A percentile compares a stretch with the other conserved stretches of the same genome.
Conservation (phyloP, 2,113 vertebrate species). For the Chinchilla lanigera region DNA sequence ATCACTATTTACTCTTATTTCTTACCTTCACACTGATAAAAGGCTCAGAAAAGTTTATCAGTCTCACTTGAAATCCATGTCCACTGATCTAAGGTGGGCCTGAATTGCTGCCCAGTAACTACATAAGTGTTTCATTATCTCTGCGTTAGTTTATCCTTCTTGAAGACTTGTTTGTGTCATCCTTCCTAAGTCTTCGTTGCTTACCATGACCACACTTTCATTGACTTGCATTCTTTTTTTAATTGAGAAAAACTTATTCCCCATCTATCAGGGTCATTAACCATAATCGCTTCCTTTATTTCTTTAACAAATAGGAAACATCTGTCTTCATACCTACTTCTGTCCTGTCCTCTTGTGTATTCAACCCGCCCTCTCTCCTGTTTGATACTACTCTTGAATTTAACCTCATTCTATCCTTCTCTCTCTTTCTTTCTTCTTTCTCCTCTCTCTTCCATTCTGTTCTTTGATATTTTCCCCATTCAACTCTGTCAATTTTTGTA, state of each 20-base stretch:
- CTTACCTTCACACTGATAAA: neutral
- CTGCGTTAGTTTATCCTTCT: neutral
- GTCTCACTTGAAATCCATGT: neutral
- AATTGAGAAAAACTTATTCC: neutral
- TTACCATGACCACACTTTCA: neutral
- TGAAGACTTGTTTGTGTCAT: neutral
- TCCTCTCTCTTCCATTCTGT: neutral
- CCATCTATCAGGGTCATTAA: neutral
- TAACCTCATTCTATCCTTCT: neutral
- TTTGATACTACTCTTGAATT: neutral
- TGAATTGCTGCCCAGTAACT: neutral
- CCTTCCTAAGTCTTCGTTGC: neutral
- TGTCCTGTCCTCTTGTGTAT: neutral
- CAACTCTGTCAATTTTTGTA: neutral
- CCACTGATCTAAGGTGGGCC: neutral
- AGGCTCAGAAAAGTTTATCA: neutral
- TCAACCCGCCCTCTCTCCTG: neutral
- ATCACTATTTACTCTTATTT: neutral
- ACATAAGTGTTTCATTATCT: neutral
- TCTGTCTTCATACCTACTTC: neutral
- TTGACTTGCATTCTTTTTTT: neutral
- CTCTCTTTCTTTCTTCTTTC: fast-evolving
- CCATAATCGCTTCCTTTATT: neutral
- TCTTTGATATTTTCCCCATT: neutral
- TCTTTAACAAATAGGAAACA: neutral